phyloP scores from a whole-genome alignment of 2,888 invertebrate species.

The Arctia plantaginis region DNA sequence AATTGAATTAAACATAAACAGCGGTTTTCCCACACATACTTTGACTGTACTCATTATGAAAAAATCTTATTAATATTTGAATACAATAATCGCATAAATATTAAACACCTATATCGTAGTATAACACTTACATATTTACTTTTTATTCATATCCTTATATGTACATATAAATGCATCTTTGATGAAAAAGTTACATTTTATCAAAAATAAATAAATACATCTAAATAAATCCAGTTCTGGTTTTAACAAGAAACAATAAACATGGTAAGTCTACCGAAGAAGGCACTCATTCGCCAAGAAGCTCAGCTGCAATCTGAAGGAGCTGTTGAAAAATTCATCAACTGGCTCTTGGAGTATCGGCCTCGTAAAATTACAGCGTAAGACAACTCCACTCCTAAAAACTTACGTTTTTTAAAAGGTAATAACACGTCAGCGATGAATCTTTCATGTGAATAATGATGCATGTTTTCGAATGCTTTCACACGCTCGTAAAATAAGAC shows the following conservation, averaged over 20 bases:
- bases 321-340: conserved; percentile 57
- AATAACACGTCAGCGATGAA: conserved; percentile 71
- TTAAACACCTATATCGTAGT: not conserved
- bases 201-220: not conserved
- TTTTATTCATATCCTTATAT: not conserved
- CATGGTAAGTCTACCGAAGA: conserved; percentile 10
- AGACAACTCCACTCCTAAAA: conserved; percentile 55
- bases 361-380: conserved; percentile 61
- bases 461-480: conserved; percentile 10
- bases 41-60: not conserved
- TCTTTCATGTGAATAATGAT: conserved; percentile 74
- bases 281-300: conserved; percentile 33
- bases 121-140: not conserved
- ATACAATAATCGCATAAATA: not conserved
- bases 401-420: conserved; percentile 57
- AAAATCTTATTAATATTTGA: not conserved
- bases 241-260: conserved; percentile 44
- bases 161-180: not conserved
- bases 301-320: conserved; percentile 42
- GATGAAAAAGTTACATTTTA: not conserved
- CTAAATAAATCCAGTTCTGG: conserved; percentile 11
- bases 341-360: conserved; percentile 57
- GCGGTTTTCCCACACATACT: not conserved
- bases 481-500: conserved; percentile 13
- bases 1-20: not conserved